Base-by-base conservation (phyloP, 2,888 invertebrate species). In the Drosophila fungiperda region DNA sequence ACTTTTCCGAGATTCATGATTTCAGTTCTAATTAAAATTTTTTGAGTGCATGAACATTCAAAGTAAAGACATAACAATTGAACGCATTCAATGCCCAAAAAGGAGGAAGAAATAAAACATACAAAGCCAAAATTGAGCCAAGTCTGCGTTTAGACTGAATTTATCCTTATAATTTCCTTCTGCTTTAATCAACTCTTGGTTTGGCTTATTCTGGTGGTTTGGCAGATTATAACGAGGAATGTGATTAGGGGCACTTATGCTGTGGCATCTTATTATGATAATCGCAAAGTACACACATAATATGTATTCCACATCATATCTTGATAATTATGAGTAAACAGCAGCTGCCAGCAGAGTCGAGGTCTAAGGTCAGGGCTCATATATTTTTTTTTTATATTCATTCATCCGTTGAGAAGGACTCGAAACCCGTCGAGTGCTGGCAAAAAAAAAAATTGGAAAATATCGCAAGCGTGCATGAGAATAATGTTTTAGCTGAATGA, bases 261-360 rank as follows among this genome's bases (percentile, higher is more conserved):
- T 45, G n/a, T 9, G 53, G 32, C 63, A 29, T 15, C 63, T 42
- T 62, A 73, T 78, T 78, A 78, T 38, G 73, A 77, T 77, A 78
- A 77, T 77, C 73, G 48, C 67, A 73, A 61, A 15, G 4, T 15
- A 1, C 15, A 45, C 8, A 45, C 23, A 45, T 8, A 23, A 45
- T 48, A 59, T 54, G 26, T 26, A 40, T 62, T 26, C 50, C n/a
- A 50, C 29, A 50, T 59, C 61, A 12, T 32, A 65, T 72, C 68
- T 52, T 26, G 55, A 63, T 68, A 74, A 54, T 40, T 29, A 65
- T 68, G 42, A 40, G 45, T 42, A 60, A 65, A 60, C 36, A 62
- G 12, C 63, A 32, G 45, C 42, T 40, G 48, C n/a, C 32, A n/a
- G 15, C 26, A 8, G 42, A 2, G 1, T 20, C 15, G 12, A 26